Evolutionary conservation across 1,140 invertebrate genomes (phyloP).

Genomic region (Aphelinus atriplicis): DNA sequence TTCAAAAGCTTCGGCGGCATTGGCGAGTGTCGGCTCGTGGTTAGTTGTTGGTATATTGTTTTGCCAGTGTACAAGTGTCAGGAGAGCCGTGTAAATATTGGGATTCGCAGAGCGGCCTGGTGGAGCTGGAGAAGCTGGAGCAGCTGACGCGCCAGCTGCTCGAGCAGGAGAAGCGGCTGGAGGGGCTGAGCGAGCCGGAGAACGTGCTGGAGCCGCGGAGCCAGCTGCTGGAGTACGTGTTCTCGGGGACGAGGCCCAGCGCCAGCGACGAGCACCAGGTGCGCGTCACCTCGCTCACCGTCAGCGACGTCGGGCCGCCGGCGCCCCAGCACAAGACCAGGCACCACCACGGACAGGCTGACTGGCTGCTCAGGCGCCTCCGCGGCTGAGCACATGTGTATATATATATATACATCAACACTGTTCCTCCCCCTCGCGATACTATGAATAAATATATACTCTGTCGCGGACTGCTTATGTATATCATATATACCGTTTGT

Average conservation of each 20-base stretch:
- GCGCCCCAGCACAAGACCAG: constrained; percentile 50
- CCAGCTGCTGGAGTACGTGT: constrained; percentile 52
- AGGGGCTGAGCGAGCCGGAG: constrained; percentile 34
- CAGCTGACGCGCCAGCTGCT: constrained; percentile 28
- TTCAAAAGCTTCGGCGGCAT: too few relatives aligned
- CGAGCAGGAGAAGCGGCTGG: constrained; percentile 4
- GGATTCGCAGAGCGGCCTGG: background rate
- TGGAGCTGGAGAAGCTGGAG: constrained; percentile 28
- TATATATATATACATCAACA: too few relatives aligned
- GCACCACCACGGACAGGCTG: constrained; percentile 53
- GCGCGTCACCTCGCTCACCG: constrained; percentile 49
- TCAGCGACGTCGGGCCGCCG: constrained; percentile 43
- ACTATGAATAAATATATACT: too few relatives aligned
- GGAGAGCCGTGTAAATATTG: too few relatives aligned
- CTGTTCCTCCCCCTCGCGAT: too few relatives aligned
- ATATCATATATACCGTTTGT: too few relatives aligned
- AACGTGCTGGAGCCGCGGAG: constrained; percentile 52
- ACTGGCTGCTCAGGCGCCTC: constrained; percentile 23
- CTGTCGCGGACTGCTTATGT: too few relatives aligned
- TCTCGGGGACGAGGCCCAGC: constrained; percentile 49
- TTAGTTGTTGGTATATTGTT: too few relatives aligned
- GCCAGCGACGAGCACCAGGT: constrained; percentile 45
- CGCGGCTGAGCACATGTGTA: background rate
- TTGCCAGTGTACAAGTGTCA: too few relatives aligned
- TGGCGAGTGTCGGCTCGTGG: too few relatives aligned